phyloP scores from a whole-genome alignment of 2,888 invertebrate species.

The Sesia bembeciformis region DNA sequence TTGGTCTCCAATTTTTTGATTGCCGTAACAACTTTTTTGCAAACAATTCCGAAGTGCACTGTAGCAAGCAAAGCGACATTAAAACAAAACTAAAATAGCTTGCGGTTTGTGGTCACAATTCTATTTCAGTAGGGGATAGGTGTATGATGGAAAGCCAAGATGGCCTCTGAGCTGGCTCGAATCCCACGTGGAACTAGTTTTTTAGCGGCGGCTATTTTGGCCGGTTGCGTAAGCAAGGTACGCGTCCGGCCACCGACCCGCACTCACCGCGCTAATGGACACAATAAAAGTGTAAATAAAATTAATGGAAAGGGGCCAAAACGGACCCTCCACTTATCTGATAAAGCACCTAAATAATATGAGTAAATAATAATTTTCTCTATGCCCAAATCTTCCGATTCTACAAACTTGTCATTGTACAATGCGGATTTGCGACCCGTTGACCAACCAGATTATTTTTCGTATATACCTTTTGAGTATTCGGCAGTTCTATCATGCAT shows the following conservation, averaged over 20 bases:
- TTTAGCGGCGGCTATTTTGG: constrained; percentile 56
- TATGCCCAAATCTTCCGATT: too few species aligned
- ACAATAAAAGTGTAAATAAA: constrained; percentile 58
- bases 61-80: too few species aligned
- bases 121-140: not conserved
- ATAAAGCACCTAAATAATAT: not conserved
- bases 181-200: constrained; percentile 62
- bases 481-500: too few species aligned
- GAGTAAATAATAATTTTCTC: not conserved
- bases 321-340: constrained; percentile 17
- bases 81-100: too few species aligned
- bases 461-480: too few species aligned
- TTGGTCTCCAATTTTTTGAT: not conserved
- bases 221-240: constrained; percentile 57
- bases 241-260: constrained; percentile 52
- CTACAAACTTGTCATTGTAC: not conserved
- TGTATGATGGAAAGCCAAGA: constrained; percentile 7
- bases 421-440: not conserved
- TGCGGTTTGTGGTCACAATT: too few species aligned
- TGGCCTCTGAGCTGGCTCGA: constrained; percentile 24
- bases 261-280: constrained; percentile 33
- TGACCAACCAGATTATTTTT: too few species aligned
- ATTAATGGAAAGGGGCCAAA: constrained; percentile 41
- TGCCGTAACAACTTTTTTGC: too few species aligned
- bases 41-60: too few species aligned